Base-by-base conservation (phyloP, 2,113 vertebrate genomes). In the Catharus fuscescens region DNA sequence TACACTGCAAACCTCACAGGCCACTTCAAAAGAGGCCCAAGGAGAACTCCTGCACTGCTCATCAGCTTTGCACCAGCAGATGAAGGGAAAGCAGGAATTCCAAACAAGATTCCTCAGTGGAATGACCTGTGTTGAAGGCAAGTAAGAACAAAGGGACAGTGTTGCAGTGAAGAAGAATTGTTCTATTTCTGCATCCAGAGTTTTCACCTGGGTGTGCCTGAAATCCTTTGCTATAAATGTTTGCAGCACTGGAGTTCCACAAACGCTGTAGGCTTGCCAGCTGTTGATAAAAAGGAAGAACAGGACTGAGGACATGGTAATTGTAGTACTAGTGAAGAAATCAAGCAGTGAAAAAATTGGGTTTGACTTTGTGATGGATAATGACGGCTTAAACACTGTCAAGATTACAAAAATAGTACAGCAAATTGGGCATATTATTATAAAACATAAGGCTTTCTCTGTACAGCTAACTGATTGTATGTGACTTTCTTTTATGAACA, bases 341-440 rank as follows among this genome's bases (percentile, higher is more conserved):
- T 77, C 61, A 79, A 79, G 50, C 40, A n/a, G 38, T 9, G 25
- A 71, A 94, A 95, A 80, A 84, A 91, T 45, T 83, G 24, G 24
- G 60, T 64, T 71, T 94, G 90, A 61, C 83, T 95, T 72, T 90
- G 66, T 80, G 80, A 89, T 88, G 70, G 92, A 87, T 56, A 93
- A 45, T 20, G 34, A 88, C 86, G 56, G 36, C 52, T 91, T 88
- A 80, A 95, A 96, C 48, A 76, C 57, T 73, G 59, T 18, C 48
- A 93, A 44, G 59, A 80, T 15, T 86, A 60, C 48, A 95, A 86
- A 97, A 91, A 80, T 86, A 80, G 60, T 84, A 40, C 72, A 82
- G 87, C 62, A 96, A 96, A 92, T 92, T 94, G 31, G 57, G 69
- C 42, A 84, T 91, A 86, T 93, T 92, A 91, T 93, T 90, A 50